These are phyloP conservation scores for Ammodramus savannarum DNA, from an alignment of 2,113 vertebrate species.

Conservation along the genomic window DNA sequence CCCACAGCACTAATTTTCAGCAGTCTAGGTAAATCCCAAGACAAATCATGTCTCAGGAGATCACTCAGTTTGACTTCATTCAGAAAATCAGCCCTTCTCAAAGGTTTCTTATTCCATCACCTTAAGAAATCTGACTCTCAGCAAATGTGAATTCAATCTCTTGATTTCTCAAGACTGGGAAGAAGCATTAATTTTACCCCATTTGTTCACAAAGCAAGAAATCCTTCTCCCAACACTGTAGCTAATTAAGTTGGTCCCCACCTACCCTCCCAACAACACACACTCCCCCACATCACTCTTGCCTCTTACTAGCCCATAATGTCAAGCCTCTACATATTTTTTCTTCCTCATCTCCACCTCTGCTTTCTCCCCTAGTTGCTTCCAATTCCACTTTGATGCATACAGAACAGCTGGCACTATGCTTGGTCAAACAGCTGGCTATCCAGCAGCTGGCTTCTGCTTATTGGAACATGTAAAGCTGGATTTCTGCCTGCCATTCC, in stretches of 20 bases:
- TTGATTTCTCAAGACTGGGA: neutral
- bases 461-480: neutral
- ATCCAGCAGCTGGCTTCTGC: neutral
- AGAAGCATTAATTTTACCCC: neutral
- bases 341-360: neutral
- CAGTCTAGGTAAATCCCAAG: neutral
- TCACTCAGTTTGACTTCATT: neutral
- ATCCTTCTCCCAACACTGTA: neutral
- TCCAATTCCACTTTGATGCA: neutral
- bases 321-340: neutral
- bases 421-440: neutral
- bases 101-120: neutral
- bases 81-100: neutral
- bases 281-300: neutral
- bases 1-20: neutral
- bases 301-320: neutral
- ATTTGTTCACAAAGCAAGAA: neutral
- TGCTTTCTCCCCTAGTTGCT: neutral
- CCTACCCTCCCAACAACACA: neutral
- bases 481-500: neutral
- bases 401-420: neutral
- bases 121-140: neutral
- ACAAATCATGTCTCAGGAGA: neutral
- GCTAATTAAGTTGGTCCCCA: neutral
- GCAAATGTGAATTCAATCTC: neutral